Conservation (phyloP, 2,113 vertebrate genomes). For the Nothobranchius furzeri region DNA sequence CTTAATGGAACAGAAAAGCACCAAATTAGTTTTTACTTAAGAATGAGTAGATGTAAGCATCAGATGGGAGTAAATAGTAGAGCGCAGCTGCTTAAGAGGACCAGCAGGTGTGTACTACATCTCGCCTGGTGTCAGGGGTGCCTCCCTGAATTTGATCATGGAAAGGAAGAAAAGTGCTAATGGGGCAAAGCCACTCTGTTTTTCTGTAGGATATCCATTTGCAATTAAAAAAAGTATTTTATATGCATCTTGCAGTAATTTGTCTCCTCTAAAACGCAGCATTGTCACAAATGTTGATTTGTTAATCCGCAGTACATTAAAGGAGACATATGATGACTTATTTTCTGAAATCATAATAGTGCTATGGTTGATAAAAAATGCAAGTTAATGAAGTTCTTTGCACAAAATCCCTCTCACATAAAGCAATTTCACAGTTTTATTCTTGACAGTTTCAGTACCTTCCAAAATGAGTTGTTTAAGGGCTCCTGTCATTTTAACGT, state of each 20-base stretch:
- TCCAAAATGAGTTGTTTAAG: too few species aligned
- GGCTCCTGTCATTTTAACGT: too few species aligned
- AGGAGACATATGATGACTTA: too few species aligned
- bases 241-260: background rate
- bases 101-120: constrained; percentile 14
- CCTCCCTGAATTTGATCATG: constrained; percentile 21
- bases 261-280: background rate
- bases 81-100: constrained; percentile 7
- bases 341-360: too few species aligned
- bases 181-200: constrained; percentile 31
- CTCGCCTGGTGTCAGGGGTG: constrained; percentile 18
- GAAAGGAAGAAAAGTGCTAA: constrained; percentile 39
- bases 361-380: too few species aligned
- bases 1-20: constrained; percentile 23
- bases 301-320: background rate
- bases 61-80: background rate
- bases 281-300: background rate
- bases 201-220: constrained; percentile 43
- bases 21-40: background rate
- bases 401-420: too few species aligned
- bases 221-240: background rate
- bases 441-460: too few species aligned
- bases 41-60: background rate
- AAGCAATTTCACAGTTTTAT: too few species aligned
- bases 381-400: too few species aligned